These are phyloP conservation scores for Benthosema pterotum DNA, from an alignment of 2,797 vertebrate species.

Conservation along the genomic window DNA sequence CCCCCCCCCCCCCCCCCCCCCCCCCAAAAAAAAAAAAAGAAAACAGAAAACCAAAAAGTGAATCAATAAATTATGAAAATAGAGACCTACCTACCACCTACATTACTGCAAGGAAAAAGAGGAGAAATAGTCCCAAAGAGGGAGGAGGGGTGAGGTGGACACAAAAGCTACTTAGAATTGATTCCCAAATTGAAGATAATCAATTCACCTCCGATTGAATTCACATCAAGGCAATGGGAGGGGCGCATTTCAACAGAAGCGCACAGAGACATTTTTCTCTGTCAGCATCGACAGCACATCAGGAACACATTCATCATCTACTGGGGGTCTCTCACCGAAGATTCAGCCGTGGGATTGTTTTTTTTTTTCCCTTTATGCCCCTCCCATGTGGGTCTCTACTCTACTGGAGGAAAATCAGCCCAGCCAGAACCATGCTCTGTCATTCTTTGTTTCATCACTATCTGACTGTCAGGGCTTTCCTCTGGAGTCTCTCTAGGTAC, in stretches of 20 bases:
- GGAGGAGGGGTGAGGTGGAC: slow-evolving; percentile 24
- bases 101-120: not conserved
- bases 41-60: no score
- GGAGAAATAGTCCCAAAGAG: slow-evolving; percentile 27
- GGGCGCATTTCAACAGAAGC: slow-evolving; percentile 50
- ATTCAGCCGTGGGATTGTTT: slow-evolving; percentile 26
- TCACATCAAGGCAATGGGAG: slow-evolving; percentile 55
- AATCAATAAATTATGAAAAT: not conserved
- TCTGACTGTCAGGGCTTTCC: slow-evolving; percentile 32
- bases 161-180: slow-evolving; percentile 66
- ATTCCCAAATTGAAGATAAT: slow-evolving; percentile 66
- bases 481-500: slow-evolving; percentile 35
- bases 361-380: slow-evolving; percentile 23
- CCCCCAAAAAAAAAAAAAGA: no score
- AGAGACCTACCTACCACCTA: no score
- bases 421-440: slow-evolving; percentile 32
- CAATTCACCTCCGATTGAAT: slow-evolving; percentile 69
- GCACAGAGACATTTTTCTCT: slow-evolving; percentile 38
- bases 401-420: slow-evolving; percentile 30
- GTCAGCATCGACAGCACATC: slow-evolving; percentile 43
- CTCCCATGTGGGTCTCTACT: slow-evolving; percentile 16
- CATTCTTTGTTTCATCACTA: slow-evolving; percentile 36
- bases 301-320: slow-evolving; percentile 72
- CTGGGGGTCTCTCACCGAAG: slow-evolving; percentile 32
- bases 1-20: no score